These are phyloP conservation scores for Artibeus lituratus DNA, from an alignment of 2,797 vertebrate species.

Conservation along the genomic window DNA sequence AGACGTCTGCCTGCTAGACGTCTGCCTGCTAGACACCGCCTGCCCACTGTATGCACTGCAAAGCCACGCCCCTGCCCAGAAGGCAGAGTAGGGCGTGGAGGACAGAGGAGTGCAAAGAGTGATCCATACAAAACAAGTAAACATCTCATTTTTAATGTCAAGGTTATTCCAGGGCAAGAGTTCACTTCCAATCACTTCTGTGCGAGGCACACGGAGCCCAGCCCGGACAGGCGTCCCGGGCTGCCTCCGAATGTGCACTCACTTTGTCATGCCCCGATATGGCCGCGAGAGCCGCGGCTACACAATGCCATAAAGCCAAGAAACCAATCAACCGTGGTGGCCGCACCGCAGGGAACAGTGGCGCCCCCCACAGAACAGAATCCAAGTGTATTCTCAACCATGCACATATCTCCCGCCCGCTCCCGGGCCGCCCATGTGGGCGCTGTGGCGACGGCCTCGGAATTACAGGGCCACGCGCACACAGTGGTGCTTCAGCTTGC, in stretches of 20 bases:
- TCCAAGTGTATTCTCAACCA: constrained; percentile 29
- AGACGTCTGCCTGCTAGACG: constrained; percentile 71
- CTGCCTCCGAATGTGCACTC: constrained; percentile 72
- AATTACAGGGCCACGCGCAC: constrained; percentile 97
- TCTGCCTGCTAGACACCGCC: constrained; percentile 72
- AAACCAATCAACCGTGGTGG: constrained; percentile 80
- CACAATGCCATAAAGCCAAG: constrained; percentile 74
- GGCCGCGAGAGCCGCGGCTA: constrained; percentile 75
- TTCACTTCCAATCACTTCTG: constrained; percentile 81
- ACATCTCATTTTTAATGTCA: constrained; percentile 87
- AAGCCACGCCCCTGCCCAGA: constrained; percentile 79
- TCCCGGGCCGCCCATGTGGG: not conserved
- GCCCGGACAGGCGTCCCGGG: constrained; percentile 82
- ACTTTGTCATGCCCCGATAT: constrained; percentile 68
- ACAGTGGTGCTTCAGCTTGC: constrained; percentile 98
- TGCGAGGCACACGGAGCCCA: constrained; percentile 81
- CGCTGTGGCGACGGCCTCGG: not conserved
- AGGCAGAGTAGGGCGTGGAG: constrained; percentile 80
- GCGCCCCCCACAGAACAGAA: constrained; percentile 77
- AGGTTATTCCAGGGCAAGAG: constrained; percentile 86
- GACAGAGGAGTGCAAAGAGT: constrained; percentile 86
- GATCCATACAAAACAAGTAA: constrained; percentile 87
- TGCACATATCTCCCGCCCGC: constrained; percentile 71
- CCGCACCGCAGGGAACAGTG: constrained; percentile 75
- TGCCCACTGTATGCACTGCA: constrained; percentile 60